phyloP scores from a whole-genome alignment of 2,888 invertebrate species.

The Macropis europaea region DNA sequence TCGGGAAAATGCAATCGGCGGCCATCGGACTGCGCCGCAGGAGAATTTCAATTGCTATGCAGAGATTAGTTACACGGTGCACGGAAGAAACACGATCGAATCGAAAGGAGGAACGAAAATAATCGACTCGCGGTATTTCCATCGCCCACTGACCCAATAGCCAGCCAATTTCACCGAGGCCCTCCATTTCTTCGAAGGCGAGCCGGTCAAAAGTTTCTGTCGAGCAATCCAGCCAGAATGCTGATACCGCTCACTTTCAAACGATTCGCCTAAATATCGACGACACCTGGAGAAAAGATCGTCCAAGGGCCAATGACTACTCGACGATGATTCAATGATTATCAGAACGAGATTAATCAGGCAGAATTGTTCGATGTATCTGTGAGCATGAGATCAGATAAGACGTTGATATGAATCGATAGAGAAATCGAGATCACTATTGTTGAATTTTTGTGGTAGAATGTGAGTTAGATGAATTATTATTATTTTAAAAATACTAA shows the following conservation, averaged over 20 bases:
- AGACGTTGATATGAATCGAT: background rate
- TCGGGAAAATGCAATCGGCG: slow-evolving; percentile 9
- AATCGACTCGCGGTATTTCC: slow-evolving; percentile 32
- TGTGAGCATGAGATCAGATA: slow-evolving; percentile 12
- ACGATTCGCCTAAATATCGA: background rate
- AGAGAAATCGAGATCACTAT: slow-evolving; percentile 23
- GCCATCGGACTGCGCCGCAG: background rate
- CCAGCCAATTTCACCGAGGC: slow-evolving; percentile 71
- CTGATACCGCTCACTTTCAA: slow-evolving; percentile 7
- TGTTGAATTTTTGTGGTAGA: too few relatives aligned
- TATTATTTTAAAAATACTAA: too few relatives aligned
- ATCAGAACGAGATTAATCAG: slow-evolving; percentile 3
- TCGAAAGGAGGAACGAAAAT: slow-evolving; percentile 17
- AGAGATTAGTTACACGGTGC: background rate
- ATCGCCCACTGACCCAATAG: slow-evolving; percentile 74
- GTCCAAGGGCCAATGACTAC: background rate
- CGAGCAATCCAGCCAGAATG: background rate
- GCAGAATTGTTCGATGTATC: background rate
- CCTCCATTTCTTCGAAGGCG: slow-evolving; percentile 44
- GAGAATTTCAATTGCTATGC: slow-evolving; percentile 30
- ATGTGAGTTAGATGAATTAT: too few relatives aligned
- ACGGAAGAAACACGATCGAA: too few relatives aligned
- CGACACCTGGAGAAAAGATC: background rate
- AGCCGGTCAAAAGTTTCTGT: slow-evolving; percentile 17
- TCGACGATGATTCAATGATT: background rate